phyloP scores from a whole-genome alignment of 2,113 vertebrate species.

The Tetrao urogallus region DNA sequence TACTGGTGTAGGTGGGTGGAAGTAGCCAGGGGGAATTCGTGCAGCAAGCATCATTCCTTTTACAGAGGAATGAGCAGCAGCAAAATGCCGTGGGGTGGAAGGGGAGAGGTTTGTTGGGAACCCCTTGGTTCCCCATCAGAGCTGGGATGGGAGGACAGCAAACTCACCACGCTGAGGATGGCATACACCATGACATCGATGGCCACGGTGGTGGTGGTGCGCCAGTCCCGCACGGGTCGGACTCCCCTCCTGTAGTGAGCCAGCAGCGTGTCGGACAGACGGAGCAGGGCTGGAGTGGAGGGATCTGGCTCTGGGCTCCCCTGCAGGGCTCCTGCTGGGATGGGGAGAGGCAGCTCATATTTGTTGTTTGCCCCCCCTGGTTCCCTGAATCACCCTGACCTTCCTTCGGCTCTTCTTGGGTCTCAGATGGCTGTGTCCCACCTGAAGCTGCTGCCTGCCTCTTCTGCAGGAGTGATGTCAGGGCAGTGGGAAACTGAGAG shows the following conservation, averaged over 20 bases:
- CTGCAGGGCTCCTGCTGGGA: neutral
- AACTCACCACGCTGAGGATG: constrained; percentile 93
- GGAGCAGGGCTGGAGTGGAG: constrained; percentile 81
- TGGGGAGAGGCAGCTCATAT: neutral
- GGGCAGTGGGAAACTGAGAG: fast-evolving
- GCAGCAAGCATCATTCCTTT: fast-evolving
- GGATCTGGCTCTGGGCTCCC: constrained; percentile 13
- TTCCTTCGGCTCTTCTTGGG: neutral
- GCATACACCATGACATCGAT: constrained; percentile 97
- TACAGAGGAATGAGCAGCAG: neutral
- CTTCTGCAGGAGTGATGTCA: neutral
- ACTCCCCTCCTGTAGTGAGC: constrained; percentile 88
- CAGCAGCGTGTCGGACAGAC: constrained; percentile 83
- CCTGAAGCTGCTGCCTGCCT: neutral
- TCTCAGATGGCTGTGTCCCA: neutral
- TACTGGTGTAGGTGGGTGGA: neutral
- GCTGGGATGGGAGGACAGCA: neutral
- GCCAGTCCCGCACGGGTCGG: constrained; percentile 91
- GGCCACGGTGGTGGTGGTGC: constrained; percentile 85
- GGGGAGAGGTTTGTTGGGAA: neutral
- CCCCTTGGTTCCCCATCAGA: neutral
- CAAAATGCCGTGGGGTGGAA: neutral
- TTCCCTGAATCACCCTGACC: neutral
- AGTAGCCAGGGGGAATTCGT: fast-evolving
- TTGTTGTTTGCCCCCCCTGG: neutral